These are phyloP conservation scores for Drosophila persimilis DNA, from an alignment of 1,140 invertebrate genomes.

Conservation along the genomic window DNA sequence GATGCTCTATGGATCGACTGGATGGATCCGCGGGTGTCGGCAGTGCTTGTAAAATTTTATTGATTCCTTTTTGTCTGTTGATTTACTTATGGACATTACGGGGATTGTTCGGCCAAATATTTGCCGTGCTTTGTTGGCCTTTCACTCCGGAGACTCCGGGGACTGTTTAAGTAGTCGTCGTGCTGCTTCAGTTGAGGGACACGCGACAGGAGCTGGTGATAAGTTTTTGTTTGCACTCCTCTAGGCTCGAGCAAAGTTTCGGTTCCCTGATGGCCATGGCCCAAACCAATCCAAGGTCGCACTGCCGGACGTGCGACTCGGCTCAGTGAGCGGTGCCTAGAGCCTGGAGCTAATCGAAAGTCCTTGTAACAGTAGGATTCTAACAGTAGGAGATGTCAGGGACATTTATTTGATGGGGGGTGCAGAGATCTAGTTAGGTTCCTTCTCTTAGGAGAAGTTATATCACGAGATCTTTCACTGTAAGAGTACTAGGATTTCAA, in stretches of 20 bases:
- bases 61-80: conserved; percentile 56
- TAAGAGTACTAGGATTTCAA: no score
- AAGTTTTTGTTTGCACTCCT: conserved; percentile 48
- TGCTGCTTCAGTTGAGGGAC: conserved; percentile 76
- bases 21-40: conserved; percentile 58
- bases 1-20: conserved; percentile 2
- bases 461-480: no score
- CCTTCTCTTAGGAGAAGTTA: no score
- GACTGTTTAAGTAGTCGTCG: conserved; percentile 75
- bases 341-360: conserved; percentile 24
- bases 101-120: conserved; percentile 6
- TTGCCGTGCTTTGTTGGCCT: conserved; percentile 34
- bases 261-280: background rate
- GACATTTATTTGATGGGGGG: conserved; percentile 24
- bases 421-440: no score
- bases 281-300: conserved; percentile 42
- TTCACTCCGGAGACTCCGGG: conserved; percentile 13
- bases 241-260: conserved; percentile 25
- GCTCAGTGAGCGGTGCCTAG: background rate
- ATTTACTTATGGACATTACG: conserved; percentile 45
- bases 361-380: conserved; percentile 22
- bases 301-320: conserved; percentile 22
- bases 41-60: conserved; percentile 71
- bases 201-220: conserved; percentile 81
- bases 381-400: conserved; percentile 50